Evolutionary conservation across 2,113 vertebrate species (phyloP), one percentile per base, ranked within the genome.

Genomic region (Pardalotus punctatus): DNA sequence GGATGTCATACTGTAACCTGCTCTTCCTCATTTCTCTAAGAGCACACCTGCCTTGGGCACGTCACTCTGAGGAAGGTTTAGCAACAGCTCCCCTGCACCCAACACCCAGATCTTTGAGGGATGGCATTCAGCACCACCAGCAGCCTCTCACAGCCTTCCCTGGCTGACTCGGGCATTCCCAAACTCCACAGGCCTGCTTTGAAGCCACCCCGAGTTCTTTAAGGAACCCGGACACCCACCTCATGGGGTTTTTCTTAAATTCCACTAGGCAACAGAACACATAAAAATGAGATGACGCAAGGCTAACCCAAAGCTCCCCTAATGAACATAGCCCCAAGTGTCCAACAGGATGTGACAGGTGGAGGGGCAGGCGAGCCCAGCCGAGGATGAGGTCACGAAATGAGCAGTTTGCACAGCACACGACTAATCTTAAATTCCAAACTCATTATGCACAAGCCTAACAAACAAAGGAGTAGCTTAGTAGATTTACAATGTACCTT

Each of bases 261-360:
- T 82, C 90, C 88, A 95, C 79, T 40, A 74, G 47, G 86, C 86
- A 93, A 54, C 56, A 96, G 88, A 62, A 88, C 5, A 50, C 81
- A 93, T 51, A 88, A 70, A 83, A 92, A 88, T 64, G 79, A 54
- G 91, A 70, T 95, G 94, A 95, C 45, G 93, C 91, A 96, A 96
- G 1, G 14, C 71, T 35, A 62, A 83, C 27, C 91, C 82, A 1
- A 88, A 90, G 94, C 6, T 74, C 84, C 81, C 81, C 80, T 81
- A 56, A 67, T 43, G 94, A 90, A 92, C 66, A 43, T 18, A 88
- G 96, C 96, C 95, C 88, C 84, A 35, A 92, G 94, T 93, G 69
- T 64, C 91, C 94, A 87, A 96, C 95, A 95, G 93, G 92, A 94
- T 94, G 90, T 90, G 92, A 92, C 90, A 97, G 87, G 92, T 94